Evolutionary conservation across 30 jellyfish, hydroid and myxozoan genomes (phyloP).

Genomic region (Euphysa ruthae): DNA sequence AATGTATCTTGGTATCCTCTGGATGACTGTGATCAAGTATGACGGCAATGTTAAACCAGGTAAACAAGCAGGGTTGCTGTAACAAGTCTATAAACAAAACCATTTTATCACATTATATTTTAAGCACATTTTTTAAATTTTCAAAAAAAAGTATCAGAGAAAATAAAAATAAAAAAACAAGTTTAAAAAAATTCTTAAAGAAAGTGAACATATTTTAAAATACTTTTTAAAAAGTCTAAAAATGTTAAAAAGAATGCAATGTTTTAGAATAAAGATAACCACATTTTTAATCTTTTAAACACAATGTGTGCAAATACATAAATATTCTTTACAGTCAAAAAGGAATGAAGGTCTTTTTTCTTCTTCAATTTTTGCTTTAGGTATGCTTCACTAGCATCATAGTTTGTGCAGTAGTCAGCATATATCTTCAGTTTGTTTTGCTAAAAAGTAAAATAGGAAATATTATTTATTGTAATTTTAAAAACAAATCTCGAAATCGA

Average conservation of each 20-base stretch:
- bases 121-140: neutral
- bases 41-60: slow-evolving; percentile 94
- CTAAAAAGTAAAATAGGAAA: slow-evolving; percentile 19
- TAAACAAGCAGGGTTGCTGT: slow-evolving; percentile 67
- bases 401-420: slow-evolving; percentile 64
- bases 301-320: neutral
- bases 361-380: slow-evolving; percentile 71
- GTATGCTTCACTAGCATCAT: slow-evolving; percentile 71
- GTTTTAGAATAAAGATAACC: no score
- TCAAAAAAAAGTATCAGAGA: neutral
- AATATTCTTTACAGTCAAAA: slow-evolving; percentile 35
- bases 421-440: slow-evolving; percentile 52
- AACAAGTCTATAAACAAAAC: slow-evolving; percentile 62
- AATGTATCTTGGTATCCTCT: slow-evolving; percentile 82
- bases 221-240: neutral
- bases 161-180: no score
- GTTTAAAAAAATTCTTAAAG: no score
- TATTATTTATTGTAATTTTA: no score
- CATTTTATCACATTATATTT: no score
- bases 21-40: slow-evolving; percentile 75
- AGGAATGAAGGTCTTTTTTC: slow-evolving; percentile 61
- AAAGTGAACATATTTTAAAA: neutral
- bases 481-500: no score
- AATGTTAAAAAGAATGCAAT: neutral
- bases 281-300: neutral